These are phyloP conservation scores for Condylura cristata DNA, from an alignment of 2,113 vertebrate species.

Conservation along the genomic window DNA sequence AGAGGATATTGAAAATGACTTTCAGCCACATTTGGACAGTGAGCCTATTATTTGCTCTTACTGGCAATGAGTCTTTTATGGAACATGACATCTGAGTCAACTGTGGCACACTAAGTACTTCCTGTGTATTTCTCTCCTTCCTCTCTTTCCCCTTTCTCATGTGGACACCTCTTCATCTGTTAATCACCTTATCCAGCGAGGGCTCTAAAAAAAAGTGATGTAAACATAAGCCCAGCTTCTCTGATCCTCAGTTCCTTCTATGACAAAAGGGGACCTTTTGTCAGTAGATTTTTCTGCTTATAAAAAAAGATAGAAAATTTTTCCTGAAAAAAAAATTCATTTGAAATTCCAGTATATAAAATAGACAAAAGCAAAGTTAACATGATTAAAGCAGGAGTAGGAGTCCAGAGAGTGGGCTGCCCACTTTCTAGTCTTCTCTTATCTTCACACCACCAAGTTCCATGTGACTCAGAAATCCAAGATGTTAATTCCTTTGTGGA, in stretches of 20 bases:
- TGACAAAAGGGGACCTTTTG: background rate
- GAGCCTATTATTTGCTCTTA: background rate
- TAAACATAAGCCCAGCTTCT: background rate
- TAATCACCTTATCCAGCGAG: background rate
- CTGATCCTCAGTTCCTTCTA: background rate
- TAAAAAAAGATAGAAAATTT: background rate
- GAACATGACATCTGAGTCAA: background rate
- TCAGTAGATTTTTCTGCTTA: background rate
- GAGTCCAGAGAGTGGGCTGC: background rate
- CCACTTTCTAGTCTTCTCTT: background rate
- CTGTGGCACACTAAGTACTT: background rate
- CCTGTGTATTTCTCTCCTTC: too few species aligned
- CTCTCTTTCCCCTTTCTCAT: background rate
- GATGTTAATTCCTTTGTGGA: background rate
- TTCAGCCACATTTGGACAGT: background rate
- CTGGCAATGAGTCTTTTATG: background rate
- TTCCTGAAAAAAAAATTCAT: background rate
- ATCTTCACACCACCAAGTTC: background rate
- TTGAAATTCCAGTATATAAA: background rate
- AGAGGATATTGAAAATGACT: background rate
- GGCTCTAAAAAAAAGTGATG: background rate
- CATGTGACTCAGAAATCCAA: background rate
- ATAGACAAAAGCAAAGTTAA: background rate
- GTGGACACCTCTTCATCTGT: background rate
- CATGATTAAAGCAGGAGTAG: background rate